Percentiles rank a stretch among this genome's conserved stretches.
These are phyloP conservation scores for Ennomos fuscantarius DNA, from an alignment of 2,888 invertebrate genomes.

Conservation along the genomic window DNA sequence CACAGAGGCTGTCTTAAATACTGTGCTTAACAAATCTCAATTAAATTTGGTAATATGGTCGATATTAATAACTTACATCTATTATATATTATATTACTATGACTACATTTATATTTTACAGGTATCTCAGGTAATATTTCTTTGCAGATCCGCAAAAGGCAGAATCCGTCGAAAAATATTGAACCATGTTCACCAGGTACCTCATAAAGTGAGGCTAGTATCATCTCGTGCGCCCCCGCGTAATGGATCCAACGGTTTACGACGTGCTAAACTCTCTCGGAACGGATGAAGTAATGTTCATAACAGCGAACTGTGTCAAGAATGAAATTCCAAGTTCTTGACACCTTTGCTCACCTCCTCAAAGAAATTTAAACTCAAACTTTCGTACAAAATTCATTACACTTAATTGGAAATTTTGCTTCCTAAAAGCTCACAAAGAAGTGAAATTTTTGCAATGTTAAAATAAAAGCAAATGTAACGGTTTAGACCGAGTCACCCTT, in stretches of 20 bases:
- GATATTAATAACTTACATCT: too few relatives aligned
- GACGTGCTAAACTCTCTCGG: constrained; percentile 70
- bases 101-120: not conserved
- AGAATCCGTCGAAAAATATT: constrained; percentile 50
- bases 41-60: too few relatives aligned
- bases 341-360: constrained; percentile 55
- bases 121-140: constrained; percentile 9
- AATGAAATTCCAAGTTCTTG: constrained; percentile 63
- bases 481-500: constrained; percentile 22
- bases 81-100: constrained; percentile 6
- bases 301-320: constrained; percentile 68
- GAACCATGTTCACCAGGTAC: constrained; percentile 47
- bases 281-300: constrained; percentile 69
- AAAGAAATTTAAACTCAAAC: constrained; percentile 37
- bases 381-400: constrained; percentile 11
- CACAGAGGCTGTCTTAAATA: too few relatives aligned
- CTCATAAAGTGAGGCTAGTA: constrained; percentile 54
- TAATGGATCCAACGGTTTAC: constrained; percentile 74
- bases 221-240: constrained; percentile 59
- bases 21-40: too few relatives aligned
- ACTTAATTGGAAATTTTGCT: constrained; percentile 26
- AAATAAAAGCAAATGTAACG: constrained; percentile 2
- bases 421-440: not conserved
- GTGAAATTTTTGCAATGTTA: not conserved
- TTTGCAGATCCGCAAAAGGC: constrained; percentile 31